phyloP scores from a whole-genome alignment of 2,113 vertebrate genomes.

The Indicator indicator region DNA sequence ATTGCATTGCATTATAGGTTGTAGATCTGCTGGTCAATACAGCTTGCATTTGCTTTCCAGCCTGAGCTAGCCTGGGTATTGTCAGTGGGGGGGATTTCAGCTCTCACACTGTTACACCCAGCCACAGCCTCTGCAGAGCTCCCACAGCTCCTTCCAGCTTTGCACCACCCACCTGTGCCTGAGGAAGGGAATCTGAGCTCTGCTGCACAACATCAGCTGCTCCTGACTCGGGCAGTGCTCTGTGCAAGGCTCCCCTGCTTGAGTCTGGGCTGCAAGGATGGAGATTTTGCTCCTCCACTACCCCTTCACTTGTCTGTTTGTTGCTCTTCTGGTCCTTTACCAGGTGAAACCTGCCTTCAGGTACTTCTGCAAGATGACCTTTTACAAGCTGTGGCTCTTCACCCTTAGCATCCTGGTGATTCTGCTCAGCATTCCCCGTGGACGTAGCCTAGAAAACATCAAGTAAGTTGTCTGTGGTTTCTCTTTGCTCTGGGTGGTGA shows the following conservation, averaged over 20 bases:
- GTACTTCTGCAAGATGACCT: conserved; percentile 41
- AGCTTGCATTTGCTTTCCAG: no score
- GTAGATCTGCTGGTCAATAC: no score
- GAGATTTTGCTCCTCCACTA: conserved; percentile 5
- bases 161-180: neutral
- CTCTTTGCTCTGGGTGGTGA: neutral
- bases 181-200: neutral
- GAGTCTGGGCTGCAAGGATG: neutral
- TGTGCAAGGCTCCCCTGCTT: neutral
- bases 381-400: conserved; percentile 27
- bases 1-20: no score
- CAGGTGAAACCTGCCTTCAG: conserved; percentile 28
- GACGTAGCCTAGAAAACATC: neutral
- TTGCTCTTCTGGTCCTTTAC: neutral
- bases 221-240: neutral
- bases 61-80: no score
- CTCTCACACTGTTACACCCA: no score
- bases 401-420: neutral
- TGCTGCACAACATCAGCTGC: neutral
- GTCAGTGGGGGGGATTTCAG: no score
- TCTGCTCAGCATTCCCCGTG: conserved; percentile 1
- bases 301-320: neutral
- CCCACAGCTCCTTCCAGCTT: neutral
- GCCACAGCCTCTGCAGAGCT: neutral
- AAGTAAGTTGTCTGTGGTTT: neutral